Evolutionary conservation across 2,113 vertebrate species (phyloP), one percentile per base, ranked within the genome.

Genomic region (Phocoena sinus): DNA sequence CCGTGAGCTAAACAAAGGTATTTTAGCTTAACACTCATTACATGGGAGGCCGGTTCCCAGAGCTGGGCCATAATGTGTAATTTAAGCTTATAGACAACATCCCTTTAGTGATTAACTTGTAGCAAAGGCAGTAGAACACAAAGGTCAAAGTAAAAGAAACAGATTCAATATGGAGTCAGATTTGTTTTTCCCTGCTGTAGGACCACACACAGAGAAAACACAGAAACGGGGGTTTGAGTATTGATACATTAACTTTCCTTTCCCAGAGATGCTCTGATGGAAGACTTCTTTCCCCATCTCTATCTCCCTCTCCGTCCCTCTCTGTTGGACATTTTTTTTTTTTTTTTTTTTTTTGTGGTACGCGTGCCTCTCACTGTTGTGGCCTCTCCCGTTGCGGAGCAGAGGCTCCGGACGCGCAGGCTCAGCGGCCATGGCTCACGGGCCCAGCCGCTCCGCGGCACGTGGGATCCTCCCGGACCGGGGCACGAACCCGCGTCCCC

Each of bases 191-290:
- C 21, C n/a, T 58, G 23, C 3, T 36, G 23, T 3, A 80, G 50
- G 77, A 10, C 0, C 85, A n/a, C 21, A 60, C n/a, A 25, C 15
- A 4, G 2, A 3, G 0, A 28, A 2, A 5, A 0, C 21, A 47
- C 28, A 73, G 47, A 76, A 83, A 28, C 3, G 12, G 41, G 73
- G 21, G 1, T 8, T 12, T 1, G 26, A 50, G 53, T 15, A 26
- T 58, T 2, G 23, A 2, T 1, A 8, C 2, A 13, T 4, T 13
- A 3, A 2, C 3, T 31, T 0, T 17, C 20, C 60, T 31, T 23
- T 13, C n/a, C 47, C 74, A 8, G 12, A 28, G 26, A 87, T 26
- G 14, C 26, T 21, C 8, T 17, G n/a, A 8, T 4, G n/a, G 41
- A 3, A n/a, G 31, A 31, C 12, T 14, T 25, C 5, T 25, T 28